Conservation (phyloP, 2,888 invertebrate species). For the Sipha maydis region DNA sequence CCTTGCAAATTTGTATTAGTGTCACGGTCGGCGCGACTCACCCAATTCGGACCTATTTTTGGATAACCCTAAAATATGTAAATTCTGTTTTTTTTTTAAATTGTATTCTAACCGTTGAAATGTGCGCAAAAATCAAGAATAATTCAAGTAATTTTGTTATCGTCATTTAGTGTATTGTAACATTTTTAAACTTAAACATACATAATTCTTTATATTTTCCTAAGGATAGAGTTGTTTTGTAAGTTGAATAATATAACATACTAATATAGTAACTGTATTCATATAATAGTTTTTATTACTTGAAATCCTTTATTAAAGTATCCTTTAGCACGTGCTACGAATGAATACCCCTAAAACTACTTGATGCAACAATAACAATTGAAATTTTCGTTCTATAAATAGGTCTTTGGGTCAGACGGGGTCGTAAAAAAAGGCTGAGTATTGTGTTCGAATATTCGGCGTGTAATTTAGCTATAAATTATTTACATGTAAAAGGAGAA, state of each 20-base stretch:
- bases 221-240: conserved; percentile 15
- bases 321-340: conserved; percentile 51
- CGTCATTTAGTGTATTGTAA: neutral
- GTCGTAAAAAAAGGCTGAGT: conserved; percentile 29
- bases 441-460: conserved; percentile 50
- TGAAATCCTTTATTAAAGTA: conserved; percentile 31
- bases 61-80: conserved; percentile 43
- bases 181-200: neutral
- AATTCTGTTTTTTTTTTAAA: neutral
- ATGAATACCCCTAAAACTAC: conserved; percentile 34
- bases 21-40: conserved; percentile 50
- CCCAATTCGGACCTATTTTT: conserved; percentile 54
- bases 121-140: neutral
- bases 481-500: conserved; percentile 37
- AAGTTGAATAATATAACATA: neutral
- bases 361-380: conserved; percentile 46
- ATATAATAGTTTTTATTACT: conserved; percentile 37
- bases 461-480: conserved; percentile 57
- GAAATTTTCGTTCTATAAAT: conserved; percentile 39
- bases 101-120: neutral
- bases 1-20: conserved; percentile 42
- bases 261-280: conserved; percentile 13
- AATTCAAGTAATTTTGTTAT: neutral
- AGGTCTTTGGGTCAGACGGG: conserved; percentile 57
- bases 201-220: neutral